Base-by-base conservation (phyloP, 2,113 vertebrate genomes). In the Pyrgilauda ruficollis region DNA sequence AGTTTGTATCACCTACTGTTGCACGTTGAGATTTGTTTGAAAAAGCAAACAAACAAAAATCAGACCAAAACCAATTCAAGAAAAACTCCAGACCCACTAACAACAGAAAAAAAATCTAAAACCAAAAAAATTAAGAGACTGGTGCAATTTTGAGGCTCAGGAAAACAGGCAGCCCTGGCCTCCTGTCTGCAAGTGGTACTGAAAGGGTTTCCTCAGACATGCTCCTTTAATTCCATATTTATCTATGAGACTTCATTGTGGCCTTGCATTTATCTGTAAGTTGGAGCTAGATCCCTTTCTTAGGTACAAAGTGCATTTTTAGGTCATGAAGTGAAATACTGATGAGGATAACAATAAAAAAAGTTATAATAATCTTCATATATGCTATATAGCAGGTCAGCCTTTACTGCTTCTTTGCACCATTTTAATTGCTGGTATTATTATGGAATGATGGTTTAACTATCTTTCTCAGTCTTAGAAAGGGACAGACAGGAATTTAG, bases 61-160 rank as follows among this genome's bases (percentile, higher is more conserved):
- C 6, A 59, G 37, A 67, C 9, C 9, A 24, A 37, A 37, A 35
- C 4, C 8, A 80, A 9, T 9, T 41, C 20, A 26, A 33, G 9
- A 21, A 49, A 80, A 44, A 7, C 1, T 4, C 5, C 26, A 43
- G 4, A 15, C 19, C 7, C 6, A 15, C 17, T 16, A 76, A 10
- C 19, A 76, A n/a, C 15, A 64, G 14, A 13, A 80, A 17, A 17
- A 15, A 59, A 31, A 24, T 5, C 6, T 30, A 20, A 12, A 7
- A 20, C 22, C 19, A 15, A 39, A 27, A 27, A 10, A 13, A 1
- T 1, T 1, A 77, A 81, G n/a, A n/a, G 5, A 41, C 1, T 6
- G 12, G 52, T 88, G 47, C 1, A 15, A 15, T 81, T 89, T 30
- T 81, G 46, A 70, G 8, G 21, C 18, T 83, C 44, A 84, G n/a